Conservation (phyloP, 92 coral and sea anemone species). For the Montipora capitata region DNA sequence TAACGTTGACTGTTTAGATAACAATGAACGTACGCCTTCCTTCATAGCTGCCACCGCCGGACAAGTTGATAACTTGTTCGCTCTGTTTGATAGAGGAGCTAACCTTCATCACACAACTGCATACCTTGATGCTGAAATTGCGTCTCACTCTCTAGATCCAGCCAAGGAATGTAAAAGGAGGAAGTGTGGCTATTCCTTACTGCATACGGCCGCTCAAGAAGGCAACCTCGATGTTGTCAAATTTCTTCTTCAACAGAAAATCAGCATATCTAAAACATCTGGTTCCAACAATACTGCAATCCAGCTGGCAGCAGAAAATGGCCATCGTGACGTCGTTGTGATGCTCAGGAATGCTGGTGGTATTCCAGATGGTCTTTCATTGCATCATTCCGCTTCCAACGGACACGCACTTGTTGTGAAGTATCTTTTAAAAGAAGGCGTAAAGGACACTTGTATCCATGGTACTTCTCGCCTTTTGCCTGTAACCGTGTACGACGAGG, state of each 20-base stretch:
- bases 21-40: constrained; percentile 51
- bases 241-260: constrained; percentile 34
- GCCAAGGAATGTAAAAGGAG: constrained; percentile 53
- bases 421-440: constrained; percentile 54
- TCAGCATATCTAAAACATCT: background rate
- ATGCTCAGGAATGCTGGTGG: constrained; percentile 64
- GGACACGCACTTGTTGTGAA: constrained; percentile 67
- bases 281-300: constrained; percentile 59
- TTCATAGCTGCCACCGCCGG: constrained; percentile 64
- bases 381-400: constrained; percentile 81
- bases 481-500: background rate
- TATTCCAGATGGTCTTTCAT: constrained; percentile 57
- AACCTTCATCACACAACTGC: constrained; percentile 39
- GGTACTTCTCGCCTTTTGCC: constrained; percentile 26
- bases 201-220: constrained; percentile 63
- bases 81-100: constrained; percentile 57
- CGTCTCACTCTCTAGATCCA: constrained; percentile 28
- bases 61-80: background rate
- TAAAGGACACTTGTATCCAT: constrained; percentile 60
- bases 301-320: constrained; percentile 77
- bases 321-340: constrained; percentile 55
- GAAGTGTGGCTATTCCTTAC: constrained; percentile 53
- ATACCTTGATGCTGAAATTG: constrained; percentile 25
- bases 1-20: constrained; percentile 47
- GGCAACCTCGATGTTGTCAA: constrained; percentile 46